Evolutionary conservation across 2,113 vertebrate species (phyloP).

Genomic region (Nothocercus nigrocapillus): DNA sequence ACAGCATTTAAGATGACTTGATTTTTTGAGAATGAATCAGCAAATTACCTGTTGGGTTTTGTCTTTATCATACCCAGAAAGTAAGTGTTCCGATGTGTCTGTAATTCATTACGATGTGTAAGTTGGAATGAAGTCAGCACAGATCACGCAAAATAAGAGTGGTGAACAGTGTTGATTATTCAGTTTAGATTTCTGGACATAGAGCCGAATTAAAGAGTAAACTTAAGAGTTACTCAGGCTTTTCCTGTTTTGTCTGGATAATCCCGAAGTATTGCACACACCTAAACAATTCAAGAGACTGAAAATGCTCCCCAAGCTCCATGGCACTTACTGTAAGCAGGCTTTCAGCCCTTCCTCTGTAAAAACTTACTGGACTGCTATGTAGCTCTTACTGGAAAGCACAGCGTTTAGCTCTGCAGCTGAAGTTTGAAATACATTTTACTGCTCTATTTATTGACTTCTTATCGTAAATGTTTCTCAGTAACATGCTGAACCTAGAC

Average conservation of each 20-base stretch:
- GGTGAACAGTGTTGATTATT: background rate
- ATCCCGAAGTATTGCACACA: background rate
- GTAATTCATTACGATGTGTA: slow-evolving; percentile 7
- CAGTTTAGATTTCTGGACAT: background rate
- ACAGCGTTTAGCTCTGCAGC: background rate
- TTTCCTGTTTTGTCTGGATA: slow-evolving; percentile 13
- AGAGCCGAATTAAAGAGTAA: background rate
- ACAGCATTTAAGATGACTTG: background rate
- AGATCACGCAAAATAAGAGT: background rate
- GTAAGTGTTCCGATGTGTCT: background rate
- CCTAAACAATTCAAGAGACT: background rate
- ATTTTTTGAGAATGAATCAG: slow-evolving; percentile 16
- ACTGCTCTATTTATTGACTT: background rate
- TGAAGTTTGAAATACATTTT: background rate
- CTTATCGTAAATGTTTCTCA: background rate
- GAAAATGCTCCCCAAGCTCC: background rate
- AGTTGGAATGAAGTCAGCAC: slow-evolving; percentile 11
- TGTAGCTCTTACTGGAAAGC: background rate
- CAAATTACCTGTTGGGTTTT: background rate
- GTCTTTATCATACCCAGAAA: slow-evolving; percentile 2
- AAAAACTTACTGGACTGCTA: background rate
- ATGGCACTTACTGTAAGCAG: background rate
- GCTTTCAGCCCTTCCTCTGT: background rate
- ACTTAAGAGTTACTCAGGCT: background rate
- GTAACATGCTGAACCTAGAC: background rate